These are phyloP conservation scores for Anthopleura sola DNA, from an alignment of 64 coral and sea anemone species.

Conservation along the genomic window DNA sequence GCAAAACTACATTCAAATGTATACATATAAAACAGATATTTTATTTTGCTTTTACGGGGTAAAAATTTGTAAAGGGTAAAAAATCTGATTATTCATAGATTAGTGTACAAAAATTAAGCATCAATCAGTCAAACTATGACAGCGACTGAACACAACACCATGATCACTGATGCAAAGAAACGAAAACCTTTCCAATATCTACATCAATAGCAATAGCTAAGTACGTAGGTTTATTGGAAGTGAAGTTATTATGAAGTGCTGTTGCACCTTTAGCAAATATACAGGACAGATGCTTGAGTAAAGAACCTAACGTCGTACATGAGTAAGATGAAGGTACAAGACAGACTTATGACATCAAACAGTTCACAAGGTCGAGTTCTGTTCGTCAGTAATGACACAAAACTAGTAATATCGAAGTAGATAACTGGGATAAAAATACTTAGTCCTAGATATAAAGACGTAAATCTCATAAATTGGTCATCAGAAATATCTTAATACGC, in stretches of 20 bases:
- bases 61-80: no score
- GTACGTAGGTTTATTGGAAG: neutral
- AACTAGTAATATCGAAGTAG: neutral
- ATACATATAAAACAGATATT: no score
- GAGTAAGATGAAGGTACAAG: neutral
- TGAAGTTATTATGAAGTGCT: neutral
- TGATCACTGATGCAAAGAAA: neutral
- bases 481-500: neutral
- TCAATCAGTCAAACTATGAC: no score
- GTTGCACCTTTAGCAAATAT: neutral
- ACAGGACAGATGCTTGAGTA: neutral
- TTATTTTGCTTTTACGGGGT: no score
- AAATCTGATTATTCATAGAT: no score
- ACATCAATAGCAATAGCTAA: neutral
- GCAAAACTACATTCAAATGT: no score
- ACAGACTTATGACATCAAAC: neutral
- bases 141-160: neutral
- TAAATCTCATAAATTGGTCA: neutral
- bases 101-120: no score
- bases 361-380: constrained; percentile 4
- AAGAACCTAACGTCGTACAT: neutral
- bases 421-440: neutral
- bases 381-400: neutral
- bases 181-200: neutral
- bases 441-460: neutral